Evolutionary conservation across 2,797 vertebrate species (phyloP), one percentile per base, ranked within the genome.

Genomic region (Catharus ustulatus): DNA sequence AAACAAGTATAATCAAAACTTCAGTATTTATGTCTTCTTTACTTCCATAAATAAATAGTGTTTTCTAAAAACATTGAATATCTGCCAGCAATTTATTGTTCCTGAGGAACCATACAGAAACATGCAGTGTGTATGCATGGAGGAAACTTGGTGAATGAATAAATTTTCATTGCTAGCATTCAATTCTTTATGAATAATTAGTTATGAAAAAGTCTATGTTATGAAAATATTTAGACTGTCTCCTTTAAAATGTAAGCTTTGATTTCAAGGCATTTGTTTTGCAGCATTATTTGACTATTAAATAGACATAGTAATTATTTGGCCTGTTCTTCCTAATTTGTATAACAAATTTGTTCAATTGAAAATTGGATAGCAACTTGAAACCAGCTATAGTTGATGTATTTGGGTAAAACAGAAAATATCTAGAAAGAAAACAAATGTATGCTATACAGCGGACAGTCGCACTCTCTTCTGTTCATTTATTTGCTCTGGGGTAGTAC

Each of bases 221-320:
- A 71, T 84, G 78, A 93, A 91, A 94, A 90, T 81, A 87, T 94
- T 94, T 92, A 83, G 71, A 78, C 58, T 78, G 20, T 42, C 27
- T 90, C 68, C 68, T 79, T 89, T 95, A 67, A 90, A 95, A 85
- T 68, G 52, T 51, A 74, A 66, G 73, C 75, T 93, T 83, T 87
- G 51, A 78, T 95, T 94, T 81, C 89, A 87, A 94, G 36, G 36
- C 74, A 66, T 82, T 93, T 89, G 68, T 94, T 94, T 90, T 91
- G 38, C 61, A 88, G 46, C 45, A 61, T 76, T 46, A n/a, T 88
- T 96, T 93, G 81, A 67, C 85, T 80, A 52, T 91, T 83, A 92
- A 95, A 87, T 32, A 95, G 74, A 75, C 75, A 46, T 13, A 71
- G 58, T 81, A 93, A 86, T 95, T 97, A 84, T 90, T 67, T 89